These are phyloP conservation scores for Rhopalosiphum maidis DNA, from an alignment of 1,140 invertebrate genomes.

Conservation along the genomic window DNA sequence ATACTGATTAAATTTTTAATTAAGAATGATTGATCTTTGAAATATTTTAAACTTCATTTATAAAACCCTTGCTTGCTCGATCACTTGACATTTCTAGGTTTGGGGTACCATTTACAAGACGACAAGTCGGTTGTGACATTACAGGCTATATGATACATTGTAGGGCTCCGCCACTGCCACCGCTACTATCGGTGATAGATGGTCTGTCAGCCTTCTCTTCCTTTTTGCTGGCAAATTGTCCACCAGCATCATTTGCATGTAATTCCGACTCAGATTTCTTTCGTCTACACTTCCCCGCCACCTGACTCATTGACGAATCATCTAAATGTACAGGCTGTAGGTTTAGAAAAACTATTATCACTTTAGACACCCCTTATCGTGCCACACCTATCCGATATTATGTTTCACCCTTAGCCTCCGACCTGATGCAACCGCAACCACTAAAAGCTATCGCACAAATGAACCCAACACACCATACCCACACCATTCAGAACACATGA, in stretches of 20 bases:
- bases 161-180: neutral
- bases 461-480: neutral
- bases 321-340: neutral
- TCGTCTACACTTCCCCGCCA: neutral
- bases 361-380: neutral
- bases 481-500: neutral
- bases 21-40: conserved; percentile 29
- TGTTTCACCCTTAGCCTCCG: neutral
- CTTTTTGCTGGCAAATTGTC: conserved; percentile 34
- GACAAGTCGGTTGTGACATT: conserved; percentile 31
- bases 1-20: conserved; percentile 26
- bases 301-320: neutral
- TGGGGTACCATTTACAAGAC: conserved; percentile 25
- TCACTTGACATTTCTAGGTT: conserved; percentile 31
- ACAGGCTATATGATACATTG: conserved; percentile 45
- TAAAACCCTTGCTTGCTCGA: conserved; percentile 16
- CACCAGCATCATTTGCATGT: conserved; percentile 39
- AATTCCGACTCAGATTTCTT: conserved; percentile 27
- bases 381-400: neutral
- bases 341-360: conserved; percentile 37
- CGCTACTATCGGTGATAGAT: conserved; percentile 3
- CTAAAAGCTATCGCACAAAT: neutral
- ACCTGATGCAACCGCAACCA: neutral
- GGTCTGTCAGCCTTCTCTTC: conserved; percentile 39
- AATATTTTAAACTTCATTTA: conserved; percentile 28